Percentiles rank a stretch among this genome's conserved stretches.
Conservation (phyloP, 1,140 invertebrate species). For the Drosophila asahinai region DNA sequence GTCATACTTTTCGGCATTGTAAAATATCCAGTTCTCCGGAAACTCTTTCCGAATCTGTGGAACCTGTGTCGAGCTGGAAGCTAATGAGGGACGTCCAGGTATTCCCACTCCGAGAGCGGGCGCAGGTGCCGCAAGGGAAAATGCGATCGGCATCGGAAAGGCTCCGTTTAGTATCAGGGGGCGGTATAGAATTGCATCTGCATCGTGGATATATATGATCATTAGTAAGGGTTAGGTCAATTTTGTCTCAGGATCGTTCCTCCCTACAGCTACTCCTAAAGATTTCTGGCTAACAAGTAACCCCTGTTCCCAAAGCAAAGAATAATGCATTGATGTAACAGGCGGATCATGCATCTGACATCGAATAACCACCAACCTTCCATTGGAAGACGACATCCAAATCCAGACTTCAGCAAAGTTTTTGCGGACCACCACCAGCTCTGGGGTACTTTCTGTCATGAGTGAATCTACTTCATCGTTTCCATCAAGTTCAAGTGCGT, state of each 20-base stretch:
- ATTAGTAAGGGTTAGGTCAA: not conserved
- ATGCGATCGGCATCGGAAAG: constrained; percentile 16
- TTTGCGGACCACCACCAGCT: constrained; percentile 37
- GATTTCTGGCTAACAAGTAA: no score
- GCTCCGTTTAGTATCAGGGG: not conserved
- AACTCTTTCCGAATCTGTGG: constrained; percentile 46
- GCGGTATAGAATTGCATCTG: not conserved
- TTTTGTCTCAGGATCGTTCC: not conserved
- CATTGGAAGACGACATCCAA: constrained; percentile 30
- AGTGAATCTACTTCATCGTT: constrained; percentile 1
- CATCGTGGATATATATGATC: constrained; percentile 4
- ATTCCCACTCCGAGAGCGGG: not conserved
- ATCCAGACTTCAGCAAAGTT: constrained; percentile 70
- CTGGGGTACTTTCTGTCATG: not conserved
- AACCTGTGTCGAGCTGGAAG: not conserved
- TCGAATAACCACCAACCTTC: constrained; percentile 53
- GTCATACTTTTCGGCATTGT: constrained; percentile 50
- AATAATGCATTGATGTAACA: not conserved
- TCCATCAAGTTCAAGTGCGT: not conserved
- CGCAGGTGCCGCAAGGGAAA: constrained; percentile 15
- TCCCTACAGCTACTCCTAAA: no score
- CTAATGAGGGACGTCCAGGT: not conserved
- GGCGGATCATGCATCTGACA: constrained; percentile 20
- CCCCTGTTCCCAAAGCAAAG: not conserved
- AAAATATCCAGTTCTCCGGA: constrained; percentile 60